Conservation (phyloP, 2,888 invertebrate genomes). For the Dryadula phaetusa region DNA sequence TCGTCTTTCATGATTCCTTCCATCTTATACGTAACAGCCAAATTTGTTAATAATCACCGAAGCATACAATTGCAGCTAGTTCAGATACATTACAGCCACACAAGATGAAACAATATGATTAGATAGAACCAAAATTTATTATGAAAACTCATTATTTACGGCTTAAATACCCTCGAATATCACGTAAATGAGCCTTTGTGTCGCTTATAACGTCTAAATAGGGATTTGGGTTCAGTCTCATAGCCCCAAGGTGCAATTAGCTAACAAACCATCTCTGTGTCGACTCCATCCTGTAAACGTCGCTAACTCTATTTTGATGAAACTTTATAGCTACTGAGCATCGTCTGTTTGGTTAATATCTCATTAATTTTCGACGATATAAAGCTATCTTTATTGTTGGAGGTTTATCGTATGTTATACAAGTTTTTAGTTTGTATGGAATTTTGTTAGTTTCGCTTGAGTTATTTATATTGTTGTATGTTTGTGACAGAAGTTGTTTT, state of each 20-base stretch:
- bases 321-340: conserved; percentile 44
- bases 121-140: conserved; percentile 22
- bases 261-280: conserved; percentile 53
- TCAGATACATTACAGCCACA: conserved; percentile 19
- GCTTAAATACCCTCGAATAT: conserved; percentile 50
- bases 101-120: conserved; percentile 12
- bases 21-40: no score
- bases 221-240: conserved; percentile 35
- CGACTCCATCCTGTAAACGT: conserved; percentile 54
- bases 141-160: conserved; percentile 48
- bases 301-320: conserved; percentile 49
- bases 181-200: conserved; percentile 53
- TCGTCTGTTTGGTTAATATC: conserved; percentile 18
- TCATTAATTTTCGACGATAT: conserved; percentile 25
- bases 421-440: neutral
- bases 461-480: no score
- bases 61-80: neutral
- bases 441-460: neutral
- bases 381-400: neutral
- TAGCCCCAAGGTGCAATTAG: conserved; percentile 44
- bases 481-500: no score
- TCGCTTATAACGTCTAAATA: conserved; percentile 47
- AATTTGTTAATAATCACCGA: neutral
- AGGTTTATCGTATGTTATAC: neutral
- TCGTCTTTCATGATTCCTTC: no score